phyloP scores from a whole-genome alignment of 2,113 vertebrate species.

The Nothoprocta perdicaria region DNA sequence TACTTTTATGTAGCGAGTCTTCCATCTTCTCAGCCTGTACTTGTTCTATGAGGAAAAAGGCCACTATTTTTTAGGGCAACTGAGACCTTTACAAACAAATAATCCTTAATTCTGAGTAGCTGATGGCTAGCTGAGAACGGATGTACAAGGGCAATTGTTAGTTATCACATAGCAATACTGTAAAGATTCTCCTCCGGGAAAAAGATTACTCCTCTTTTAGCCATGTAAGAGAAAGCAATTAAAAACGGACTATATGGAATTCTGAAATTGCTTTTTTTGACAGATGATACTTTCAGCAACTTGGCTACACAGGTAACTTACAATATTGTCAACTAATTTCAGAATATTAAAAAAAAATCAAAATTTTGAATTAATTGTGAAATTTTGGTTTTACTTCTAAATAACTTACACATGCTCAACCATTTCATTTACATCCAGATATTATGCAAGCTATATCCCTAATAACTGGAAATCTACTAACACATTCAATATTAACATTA shows the following conservation, averaged over 20 bases:
- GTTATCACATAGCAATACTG: not conserved
- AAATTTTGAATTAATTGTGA: not conserved
- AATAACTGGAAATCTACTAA: not conserved
- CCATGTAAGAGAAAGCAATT: not conserved
- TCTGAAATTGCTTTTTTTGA: not conserved
- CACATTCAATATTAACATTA: slow-evolving; percentile 41
- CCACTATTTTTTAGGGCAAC: slow-evolving; percentile 38
- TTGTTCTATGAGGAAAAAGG: slow-evolving; percentile 33
- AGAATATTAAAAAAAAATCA: not conserved
- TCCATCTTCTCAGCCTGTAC: slow-evolving; percentile 7
- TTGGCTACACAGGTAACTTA: not conserved
- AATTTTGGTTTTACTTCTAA: not conserved
- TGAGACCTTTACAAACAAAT: slow-evolving; percentile 25
- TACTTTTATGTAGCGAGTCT: slow-evolving; percentile 17
- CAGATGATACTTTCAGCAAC: not conserved
- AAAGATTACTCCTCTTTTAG: not conserved
- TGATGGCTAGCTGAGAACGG: not conserved
- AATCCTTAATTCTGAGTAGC: not conserved
- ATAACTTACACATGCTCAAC: not conserved
- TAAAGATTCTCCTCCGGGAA: slow-evolving; percentile 14
- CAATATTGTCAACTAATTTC: not conserved
- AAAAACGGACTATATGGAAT: not conserved
- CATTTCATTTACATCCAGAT: not conserved
- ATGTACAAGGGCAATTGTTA: not conserved
- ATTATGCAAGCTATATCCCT: not conserved